Evolutionary conservation across 2,797 vertebrate species (phyloP).

Genomic region (Spinus olivaceus): DNA sequence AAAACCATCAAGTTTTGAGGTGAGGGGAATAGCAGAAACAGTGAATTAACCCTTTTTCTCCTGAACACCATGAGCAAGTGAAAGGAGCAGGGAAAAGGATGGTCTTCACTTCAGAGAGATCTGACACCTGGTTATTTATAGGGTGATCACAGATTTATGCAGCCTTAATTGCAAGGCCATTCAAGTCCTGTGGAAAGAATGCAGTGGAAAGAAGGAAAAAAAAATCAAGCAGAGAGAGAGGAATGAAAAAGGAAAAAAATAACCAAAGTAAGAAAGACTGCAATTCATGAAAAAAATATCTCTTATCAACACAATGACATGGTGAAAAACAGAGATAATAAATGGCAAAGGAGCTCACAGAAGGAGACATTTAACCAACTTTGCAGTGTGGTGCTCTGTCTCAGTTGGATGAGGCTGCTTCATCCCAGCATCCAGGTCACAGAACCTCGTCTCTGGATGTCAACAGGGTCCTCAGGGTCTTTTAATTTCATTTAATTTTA

Average conservation of each 20-base stretch:
- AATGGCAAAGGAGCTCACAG: background rate
- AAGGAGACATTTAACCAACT: background rate
- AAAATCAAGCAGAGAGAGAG: background rate
- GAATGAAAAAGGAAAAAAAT: background rate
- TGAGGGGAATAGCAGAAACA: background rate
- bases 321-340: background rate
- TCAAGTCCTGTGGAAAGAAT: background rate
- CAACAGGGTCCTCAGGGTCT: background rate
- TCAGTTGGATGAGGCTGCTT: background rate
- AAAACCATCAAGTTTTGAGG: background rate
- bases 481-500: background rate
- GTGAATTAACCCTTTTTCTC: background rate
- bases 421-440: accelerated
- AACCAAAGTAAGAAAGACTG: background rate
- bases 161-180: background rate
- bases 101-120: background rate
- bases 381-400: background rate
- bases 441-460: background rate
- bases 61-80: background rate
- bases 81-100: background rate
- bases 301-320: background rate
- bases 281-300: background rate
- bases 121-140: background rate
- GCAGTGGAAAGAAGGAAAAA: background rate
- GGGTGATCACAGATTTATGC: background rate